Evolutionary conservation across 2,888 invertebrate genomes (phyloP), one percentile per base, ranked within the genome.

Genomic region (Cephonodes hylas): DNA sequence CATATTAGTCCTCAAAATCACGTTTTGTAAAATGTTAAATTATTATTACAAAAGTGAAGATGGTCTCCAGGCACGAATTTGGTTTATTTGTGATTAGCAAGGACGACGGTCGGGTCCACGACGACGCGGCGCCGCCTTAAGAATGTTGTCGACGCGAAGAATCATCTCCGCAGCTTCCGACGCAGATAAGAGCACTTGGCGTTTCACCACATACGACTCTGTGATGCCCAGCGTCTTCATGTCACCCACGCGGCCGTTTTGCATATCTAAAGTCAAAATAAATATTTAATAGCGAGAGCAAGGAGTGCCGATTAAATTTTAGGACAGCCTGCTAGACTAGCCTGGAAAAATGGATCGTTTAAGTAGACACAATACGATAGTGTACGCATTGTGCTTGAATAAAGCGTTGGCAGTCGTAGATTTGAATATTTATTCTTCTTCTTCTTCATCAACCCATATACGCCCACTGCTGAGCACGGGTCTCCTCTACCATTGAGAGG

Each of bases 81-180:
- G 10, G 23, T 56, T 57, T 31, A 61, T 48, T 48, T 20, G 45
- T 60, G 46, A 58, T 77, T 95, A 97, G 93, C 97, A 97, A 62
- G 95, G 95, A 72, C 97, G 96, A 77, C 96, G 95, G 86, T 99
- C 99, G 65, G 96, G 96, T 0, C 95, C 96, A 66, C 99, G 96
- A 78, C 95, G 96, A 69, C 98, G 95, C 7, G 98, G 98, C 31
- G 98, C 98, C 8, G 98, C 95, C 86, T 96, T 97, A 66, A 99
- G 96, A 72, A 99, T 99, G 89, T 98, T 96, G 88, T 99, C 99
- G 0, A 99, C 99, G 61, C 99, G 95, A 20, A 99, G 93, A 76
- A 99, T 99, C 97, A 99, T 98, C 92, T 99, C 99, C 0, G 99
- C 99, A 0, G 99, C 99, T 88, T 99, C 99, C 0, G 98, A 92